Evolutionary conservation across 2,797 vertebrate genomes (phyloP).

Genomic region (Argyrosomus regius): DNA sequence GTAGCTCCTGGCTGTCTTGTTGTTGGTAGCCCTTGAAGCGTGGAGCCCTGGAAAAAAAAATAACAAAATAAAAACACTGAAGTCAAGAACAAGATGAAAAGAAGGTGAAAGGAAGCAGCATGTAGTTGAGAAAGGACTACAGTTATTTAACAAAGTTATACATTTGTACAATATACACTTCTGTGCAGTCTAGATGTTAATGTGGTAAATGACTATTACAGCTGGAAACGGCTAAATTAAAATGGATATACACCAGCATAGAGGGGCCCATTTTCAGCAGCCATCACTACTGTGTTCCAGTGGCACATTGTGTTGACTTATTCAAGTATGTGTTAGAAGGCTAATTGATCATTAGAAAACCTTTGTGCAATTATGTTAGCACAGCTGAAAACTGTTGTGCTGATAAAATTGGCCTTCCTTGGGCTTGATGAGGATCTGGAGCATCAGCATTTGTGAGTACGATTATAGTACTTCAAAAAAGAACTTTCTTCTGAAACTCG

Average conservation of each 20-base stretch:
- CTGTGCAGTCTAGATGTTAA: no score
- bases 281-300: no score
- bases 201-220: no score
- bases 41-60: slow-evolving; percentile 87
- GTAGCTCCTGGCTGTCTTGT: slow-evolving; percentile 98
- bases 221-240: no score
- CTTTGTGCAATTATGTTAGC: not conserved
- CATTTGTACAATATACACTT: not conserved
- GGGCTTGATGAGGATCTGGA: not conserved
- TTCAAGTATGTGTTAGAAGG: not conserved
- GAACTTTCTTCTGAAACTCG: not conserved
- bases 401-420: not conserved
- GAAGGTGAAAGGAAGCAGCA: not conserved
- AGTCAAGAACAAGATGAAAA: not conserved
- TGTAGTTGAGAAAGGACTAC: not conserved
- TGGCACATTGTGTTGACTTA: not conserved
- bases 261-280: no score
- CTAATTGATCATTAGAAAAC: slow-evolving; percentile 5
- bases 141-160: not conserved
- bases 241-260: no score
- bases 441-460: not conserved
- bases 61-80: slow-evolving; percentile 2
- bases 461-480: not conserved
- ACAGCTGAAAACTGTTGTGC: not conserved
- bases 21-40: slow-evolving; percentile 98